Base-by-base conservation (phyloP, 1,140 invertebrate genomes). In the Cherax destructor region DNA sequence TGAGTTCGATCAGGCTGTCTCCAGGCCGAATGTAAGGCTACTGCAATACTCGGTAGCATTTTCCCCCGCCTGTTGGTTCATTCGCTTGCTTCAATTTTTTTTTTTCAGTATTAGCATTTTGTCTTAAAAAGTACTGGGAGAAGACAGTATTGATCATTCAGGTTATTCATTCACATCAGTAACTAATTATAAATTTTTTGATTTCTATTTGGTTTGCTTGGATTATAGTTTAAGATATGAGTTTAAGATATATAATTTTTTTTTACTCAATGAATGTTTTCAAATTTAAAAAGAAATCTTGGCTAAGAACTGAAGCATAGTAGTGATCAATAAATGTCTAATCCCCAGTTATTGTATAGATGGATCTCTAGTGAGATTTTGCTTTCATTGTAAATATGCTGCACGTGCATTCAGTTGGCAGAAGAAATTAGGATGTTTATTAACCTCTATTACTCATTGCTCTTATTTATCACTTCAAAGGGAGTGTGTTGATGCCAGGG, bases 11-110 rank as follows among this genome's bases (percentile, higher is more conserved):
- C 78, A 88, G 85, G 77, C 83, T 92, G 86, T 92, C 91, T 87
- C 91, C 91, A 49, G 85, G 91, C 49, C 86, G 85, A 88, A 92
- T 92, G 91, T 92, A 92, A 92, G 91, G 91, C 91, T 88, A 78
- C 49, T 83, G 81, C 74, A 52, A 47, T 84, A 76, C 50, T 49
- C 47, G 59, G 65, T 74, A 65, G 83, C 81, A 52, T 76, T 84
- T 83, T 84, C 41, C 24, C 30, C 18, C 24, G 86, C 78, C 47
- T 72, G 47, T 91, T 84, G 81, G 74, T 61, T 85, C 65, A 91
- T 47, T 76, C 52, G 88, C 88, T 91, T 91, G 83, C 88, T 91
- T 91, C 41, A 16, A 61, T 0, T 41, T 18, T 77, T 56, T 47
- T 59, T n/a, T 41, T 83, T 83, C 81, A 69, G 18, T 83, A 65